Evolutionary conservation across 2,888 invertebrate genomes (phyloP).

Genomic region (Drosophila recens): DNA sequence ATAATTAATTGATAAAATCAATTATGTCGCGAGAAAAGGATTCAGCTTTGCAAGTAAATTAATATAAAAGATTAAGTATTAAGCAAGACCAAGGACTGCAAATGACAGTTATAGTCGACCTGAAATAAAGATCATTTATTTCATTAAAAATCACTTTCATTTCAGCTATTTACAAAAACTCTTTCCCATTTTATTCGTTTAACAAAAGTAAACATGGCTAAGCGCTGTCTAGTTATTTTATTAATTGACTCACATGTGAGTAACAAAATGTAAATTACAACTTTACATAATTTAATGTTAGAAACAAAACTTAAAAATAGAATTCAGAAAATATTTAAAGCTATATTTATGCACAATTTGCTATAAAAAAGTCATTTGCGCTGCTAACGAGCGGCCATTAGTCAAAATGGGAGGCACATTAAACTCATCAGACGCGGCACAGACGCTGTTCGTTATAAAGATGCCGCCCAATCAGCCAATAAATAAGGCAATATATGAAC

Average conservation of each 20-base stretch:
- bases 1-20: not conserved
- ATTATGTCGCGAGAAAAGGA: too few relatives aligned
- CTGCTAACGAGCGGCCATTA: constrained; percentile 68
- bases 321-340: constrained; percentile 4
- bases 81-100: too few relatives aligned
- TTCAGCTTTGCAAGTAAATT: too few relatives aligned
- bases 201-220: too few relatives aligned
- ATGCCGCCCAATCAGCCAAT: constrained; percentile 65
- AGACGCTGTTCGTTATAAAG: constrained; percentile 22
- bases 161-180: too few relatives aligned
- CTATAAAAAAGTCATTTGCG: constrained; percentile 72
- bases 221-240: not conserved
- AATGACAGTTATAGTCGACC: too few relatives aligned
- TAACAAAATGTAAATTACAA: not conserved
- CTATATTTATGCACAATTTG: constrained; percentile 24
- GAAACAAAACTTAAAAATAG: not conserved
- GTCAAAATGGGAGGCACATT: constrained; percentile 56
- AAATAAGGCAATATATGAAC: constrained; percentile 70
- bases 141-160: too few relatives aligned
- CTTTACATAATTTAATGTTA: not conserved
- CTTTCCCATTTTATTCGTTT: too few relatives aligned
- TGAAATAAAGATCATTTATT: too few relatives aligned
- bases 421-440: constrained; percentile 24
- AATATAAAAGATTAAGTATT: too few relatives aligned
- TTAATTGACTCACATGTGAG: not conserved